phyloP scores from a whole-genome alignment of 2,888 invertebrate species.

The Pristionchus maxplancki region DNA sequence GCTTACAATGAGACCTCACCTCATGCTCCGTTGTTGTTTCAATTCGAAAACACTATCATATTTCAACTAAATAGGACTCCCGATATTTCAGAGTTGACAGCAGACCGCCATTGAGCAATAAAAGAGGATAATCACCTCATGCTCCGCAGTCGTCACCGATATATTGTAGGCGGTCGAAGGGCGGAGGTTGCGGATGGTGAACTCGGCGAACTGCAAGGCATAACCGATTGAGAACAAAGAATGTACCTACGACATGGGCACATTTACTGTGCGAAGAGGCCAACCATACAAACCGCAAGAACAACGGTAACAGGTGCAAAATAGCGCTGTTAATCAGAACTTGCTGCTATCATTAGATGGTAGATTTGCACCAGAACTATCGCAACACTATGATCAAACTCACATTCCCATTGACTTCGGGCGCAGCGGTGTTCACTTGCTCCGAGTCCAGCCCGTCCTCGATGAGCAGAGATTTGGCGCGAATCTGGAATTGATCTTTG shows the following conservation, averaged over 20 bases:
- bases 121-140: no score
- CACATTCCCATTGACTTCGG: slow-evolving; percentile 52
- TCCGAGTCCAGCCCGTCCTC: slow-evolving; percentile 64
- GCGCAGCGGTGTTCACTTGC: slow-evolving; percentile 59
- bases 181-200: slow-evolving; percentile 57
- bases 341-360: no score
- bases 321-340: no score
- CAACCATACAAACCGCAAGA: no score
- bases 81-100: neutral
- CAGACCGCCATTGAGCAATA: no score
- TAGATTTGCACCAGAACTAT: no score
- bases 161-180: slow-evolving; percentile 68
- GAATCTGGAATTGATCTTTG: slow-evolving; percentile 62
- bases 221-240: no score
- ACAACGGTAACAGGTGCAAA: no score
- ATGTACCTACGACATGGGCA: no score
- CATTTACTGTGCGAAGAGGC: no score
- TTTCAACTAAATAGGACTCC: neutral
- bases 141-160: slow-evolving; percentile 60
- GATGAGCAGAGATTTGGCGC: slow-evolving; percentile 64
- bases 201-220: slow-evolving; percentile 50
- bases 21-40: neutral
- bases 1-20: neutral
- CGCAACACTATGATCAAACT: no score
- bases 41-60: no score